These are phyloP conservation scores for Pyrgus malvae DNA, from an alignment of 2,888 invertebrate genomes.

Conservation along the genomic window DNA sequence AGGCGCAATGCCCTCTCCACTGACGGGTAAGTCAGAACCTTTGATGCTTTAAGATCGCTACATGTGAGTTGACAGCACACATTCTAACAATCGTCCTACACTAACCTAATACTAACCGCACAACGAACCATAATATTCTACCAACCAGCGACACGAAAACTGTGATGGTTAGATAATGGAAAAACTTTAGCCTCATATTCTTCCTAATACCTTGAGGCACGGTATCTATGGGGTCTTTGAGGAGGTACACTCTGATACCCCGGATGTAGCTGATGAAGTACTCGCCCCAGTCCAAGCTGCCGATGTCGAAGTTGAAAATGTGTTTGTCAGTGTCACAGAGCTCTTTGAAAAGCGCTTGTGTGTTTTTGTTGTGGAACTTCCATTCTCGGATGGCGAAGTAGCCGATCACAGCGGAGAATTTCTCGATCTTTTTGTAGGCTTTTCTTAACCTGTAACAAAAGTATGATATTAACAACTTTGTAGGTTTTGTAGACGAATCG, in stretches of 20 bases:
- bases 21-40: no score
- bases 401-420: constrained; percentile 85
- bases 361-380: constrained; percentile 84
- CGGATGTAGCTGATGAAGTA: constrained; percentile 86
- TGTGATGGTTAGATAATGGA: constrained; percentile 45
- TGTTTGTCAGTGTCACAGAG: constrained; percentile 81
- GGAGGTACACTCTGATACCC: constrained; percentile 87
- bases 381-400: constrained; percentile 89
- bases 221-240: constrained; percentile 88
- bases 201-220: constrained; percentile 82
- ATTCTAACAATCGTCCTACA: no score
- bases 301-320: constrained; percentile 85
- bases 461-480: background rate
- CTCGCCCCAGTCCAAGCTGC: constrained; percentile 84
- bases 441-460: constrained; percentile 84
- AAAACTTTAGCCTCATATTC: constrained; percentile 39
- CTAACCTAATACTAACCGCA: constrained; percentile 19
- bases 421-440: constrained; percentile 87
- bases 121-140: constrained; percentile 44
- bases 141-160: constrained; percentile 37
- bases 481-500: no score
- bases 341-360: constrained; percentile 75
- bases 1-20: no score
- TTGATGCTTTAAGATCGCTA: no score
- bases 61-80: no score